These are phyloP conservation scores for Pseudochirops cupreus DNA, from an alignment of 2,797 vertebrate species.

Conservation along the genomic window DNA sequence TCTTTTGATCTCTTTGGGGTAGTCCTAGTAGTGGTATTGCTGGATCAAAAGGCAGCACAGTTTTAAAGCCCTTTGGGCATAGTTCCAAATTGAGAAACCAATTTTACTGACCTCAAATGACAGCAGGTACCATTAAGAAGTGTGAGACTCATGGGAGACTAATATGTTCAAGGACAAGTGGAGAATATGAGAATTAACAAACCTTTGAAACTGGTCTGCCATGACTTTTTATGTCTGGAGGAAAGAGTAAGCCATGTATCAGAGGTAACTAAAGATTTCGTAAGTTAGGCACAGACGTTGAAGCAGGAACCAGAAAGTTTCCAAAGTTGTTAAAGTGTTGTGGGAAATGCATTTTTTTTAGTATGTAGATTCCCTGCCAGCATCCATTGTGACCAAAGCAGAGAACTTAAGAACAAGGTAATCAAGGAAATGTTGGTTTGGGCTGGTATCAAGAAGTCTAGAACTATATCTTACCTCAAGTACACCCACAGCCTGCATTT, in stretches of 20 bases:
- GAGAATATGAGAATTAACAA: not conserved
- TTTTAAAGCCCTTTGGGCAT: not conserved
- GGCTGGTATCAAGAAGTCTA: not conserved
- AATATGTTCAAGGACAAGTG: not conserved
- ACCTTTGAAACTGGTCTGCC: not conserved
- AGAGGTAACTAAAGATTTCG: not conserved
- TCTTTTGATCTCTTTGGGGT: not conserved
- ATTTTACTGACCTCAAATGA: not conserved
- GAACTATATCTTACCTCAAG: not conserved
- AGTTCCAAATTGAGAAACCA: not conserved
- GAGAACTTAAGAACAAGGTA: not conserved
- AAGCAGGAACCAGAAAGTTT: not conserved
- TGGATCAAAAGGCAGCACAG: not conserved
- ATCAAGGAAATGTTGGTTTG: not conserved
- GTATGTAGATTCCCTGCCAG: not conserved
- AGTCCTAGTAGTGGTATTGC: not conserved
- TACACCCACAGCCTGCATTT: not conserved
- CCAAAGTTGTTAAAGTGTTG: not conserved
- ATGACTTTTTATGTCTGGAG: not conserved
- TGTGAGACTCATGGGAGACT: not conserved
- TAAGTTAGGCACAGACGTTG: not conserved
- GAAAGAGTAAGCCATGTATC: not conserved
- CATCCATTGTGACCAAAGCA: not conserved
- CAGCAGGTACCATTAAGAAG: not conserved
- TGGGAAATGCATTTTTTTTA: not conserved